Percentiles rank a stretch among this genome's conserved stretches.
Evolutionary conservation across 2,797 vertebrate genomes (phyloP).

Genomic region (Dryobates pubescens): DNA sequence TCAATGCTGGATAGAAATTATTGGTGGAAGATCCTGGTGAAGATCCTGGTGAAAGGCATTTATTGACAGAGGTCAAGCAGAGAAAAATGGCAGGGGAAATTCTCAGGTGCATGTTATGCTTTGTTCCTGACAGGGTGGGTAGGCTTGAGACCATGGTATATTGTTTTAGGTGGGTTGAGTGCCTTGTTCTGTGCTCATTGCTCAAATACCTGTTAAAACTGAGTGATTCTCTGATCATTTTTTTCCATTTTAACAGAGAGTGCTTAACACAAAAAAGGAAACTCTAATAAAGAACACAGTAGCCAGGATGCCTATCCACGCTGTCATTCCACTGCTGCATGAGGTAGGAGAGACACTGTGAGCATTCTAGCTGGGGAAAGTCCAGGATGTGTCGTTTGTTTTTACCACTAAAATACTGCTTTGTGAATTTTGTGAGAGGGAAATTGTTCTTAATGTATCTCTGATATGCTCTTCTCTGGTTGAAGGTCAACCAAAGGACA

Average conservation of each 20-base stretch:
- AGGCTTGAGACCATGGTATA: background rate
- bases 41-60: background rate
- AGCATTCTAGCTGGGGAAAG: background rate
- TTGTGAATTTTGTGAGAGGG: background rate
- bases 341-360: conserved; percentile 80
- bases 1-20: background rate
- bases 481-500: background rate
- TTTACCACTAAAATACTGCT: background rate
- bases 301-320: conserved; percentile 89
- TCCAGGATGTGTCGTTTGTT: background rate
- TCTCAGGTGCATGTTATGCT: background rate
- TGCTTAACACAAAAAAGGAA: conserved; percentile 92
- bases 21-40: background rate
- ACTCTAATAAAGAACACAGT: conserved; percentile 92
- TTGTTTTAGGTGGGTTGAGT: background rate
- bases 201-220: background rate
- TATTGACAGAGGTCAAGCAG: background rate
- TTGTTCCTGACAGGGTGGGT: background rate
- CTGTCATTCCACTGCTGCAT: conserved; percentile 91
- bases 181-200: background rate
- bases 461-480: background rate
- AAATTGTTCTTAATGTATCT: background rate
- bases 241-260: conserved; percentile 83
- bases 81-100: background rate
- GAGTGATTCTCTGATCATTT: background rate